Evolutionary conservation across 2,113 vertebrate genomes (phyloP).

Genomic region (Planiliza haematocheilus): DNA sequence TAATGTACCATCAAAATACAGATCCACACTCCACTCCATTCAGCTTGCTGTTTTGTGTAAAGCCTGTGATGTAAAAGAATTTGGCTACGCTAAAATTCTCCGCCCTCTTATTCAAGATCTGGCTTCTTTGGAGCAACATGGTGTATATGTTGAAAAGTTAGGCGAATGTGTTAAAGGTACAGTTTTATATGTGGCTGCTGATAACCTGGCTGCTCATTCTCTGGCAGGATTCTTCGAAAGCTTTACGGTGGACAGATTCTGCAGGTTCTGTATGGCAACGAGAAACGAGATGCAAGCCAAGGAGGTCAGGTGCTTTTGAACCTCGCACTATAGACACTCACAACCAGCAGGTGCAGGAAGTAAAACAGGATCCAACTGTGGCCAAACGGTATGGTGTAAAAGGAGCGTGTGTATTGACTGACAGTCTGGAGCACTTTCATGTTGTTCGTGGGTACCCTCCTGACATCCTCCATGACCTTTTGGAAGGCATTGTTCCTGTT

Average conservation of each 20-base stretch:
- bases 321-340: background rate
- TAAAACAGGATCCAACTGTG: background rate
- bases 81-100: slow-evolving; percentile 20
- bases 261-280: slow-evolving; percentile 20
- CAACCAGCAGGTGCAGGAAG: background rate
- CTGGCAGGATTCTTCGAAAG: slow-evolving; percentile 27
- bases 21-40: slow-evolving; percentile 25
- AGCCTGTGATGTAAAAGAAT: slow-evolving; percentile 12
- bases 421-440: background rate
- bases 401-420: background rate
- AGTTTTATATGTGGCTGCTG: slow-evolving; percentile 18
- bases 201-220: slow-evolving; percentile 29
- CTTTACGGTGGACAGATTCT: slow-evolving; percentile 11
- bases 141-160: slow-evolving; percentile 19
- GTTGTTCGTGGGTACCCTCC: background rate
- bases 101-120: slow-evolving; percentile 7
- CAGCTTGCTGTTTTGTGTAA: slow-evolving; percentile 34
- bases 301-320: slow-evolving; percentile 9
- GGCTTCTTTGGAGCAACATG: slow-evolving; percentile 20
- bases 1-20: slow-evolving; percentile 20
- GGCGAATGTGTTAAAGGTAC: slow-evolving; percentile 25
- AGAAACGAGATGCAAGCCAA: background rate
- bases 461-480: slow-evolving; percentile 4
- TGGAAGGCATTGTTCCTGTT: slow-evolving; percentile 13
- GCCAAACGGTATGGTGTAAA: background rate